These are phyloP conservation scores for Drosophila mayri DNA, from an alignment of 1,140 invertebrate species.

Conservation along the genomic window DNA sequence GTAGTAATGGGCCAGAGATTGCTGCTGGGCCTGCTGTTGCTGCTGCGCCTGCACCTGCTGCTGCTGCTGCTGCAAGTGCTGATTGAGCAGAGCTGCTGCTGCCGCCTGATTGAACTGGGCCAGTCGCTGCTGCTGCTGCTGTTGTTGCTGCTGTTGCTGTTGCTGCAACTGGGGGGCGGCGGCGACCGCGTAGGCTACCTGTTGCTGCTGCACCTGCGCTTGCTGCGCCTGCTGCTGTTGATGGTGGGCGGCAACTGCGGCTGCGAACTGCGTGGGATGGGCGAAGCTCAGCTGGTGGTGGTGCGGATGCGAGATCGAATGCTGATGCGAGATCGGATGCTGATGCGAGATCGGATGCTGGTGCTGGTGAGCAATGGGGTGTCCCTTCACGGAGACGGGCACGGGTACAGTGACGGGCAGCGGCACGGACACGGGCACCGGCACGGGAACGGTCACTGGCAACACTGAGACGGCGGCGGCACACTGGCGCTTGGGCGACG, in stretches of 20 bases:
- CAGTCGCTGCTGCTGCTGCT: slow-evolving; percentile 47
- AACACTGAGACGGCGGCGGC: slow-evolving; percentile 82
- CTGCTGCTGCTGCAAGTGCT: slow-evolving; percentile 63
- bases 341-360: slow-evolving; percentile 56
- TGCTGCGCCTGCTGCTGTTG: slow-evolving; percentile 63
- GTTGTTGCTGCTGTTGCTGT: slow-evolving; percentile 60
- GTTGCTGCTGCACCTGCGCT: slow-evolving; percentile 52
- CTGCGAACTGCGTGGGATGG: slow-evolving; percentile 78
- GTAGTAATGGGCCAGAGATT: slow-evolving; percentile 67
- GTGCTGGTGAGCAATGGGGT: slow-evolving; percentile 50
- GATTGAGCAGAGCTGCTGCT: slow-evolving; percentile 52
- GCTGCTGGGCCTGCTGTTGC: slow-evolving; percentile 44
- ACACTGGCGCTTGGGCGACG: slow-evolving; percentile 85
- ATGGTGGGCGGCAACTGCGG: slow-evolving; percentile 78
- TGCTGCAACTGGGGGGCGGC: slow-evolving; percentile 66
- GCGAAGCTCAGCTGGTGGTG: slow-evolving; percentile 76
- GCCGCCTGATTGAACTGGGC: slow-evolving; percentile 48
- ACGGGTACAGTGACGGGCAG: slow-evolving; percentile 66
- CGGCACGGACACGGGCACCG: slow-evolving; percentile 57
- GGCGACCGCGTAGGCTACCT: slow-evolving; percentile 53
- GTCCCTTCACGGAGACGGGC: slow-evolving; percentile 48
- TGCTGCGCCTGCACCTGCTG: slow-evolving; percentile 54
- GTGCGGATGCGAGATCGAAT: slow-evolving; percentile 47
- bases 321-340: slow-evolving; percentile 59
- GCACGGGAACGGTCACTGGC: slow-evolving; percentile 65